Base-by-base conservation (phyloP, 2,888 invertebrate species). In the Drosophila kuntzei region DNA sequence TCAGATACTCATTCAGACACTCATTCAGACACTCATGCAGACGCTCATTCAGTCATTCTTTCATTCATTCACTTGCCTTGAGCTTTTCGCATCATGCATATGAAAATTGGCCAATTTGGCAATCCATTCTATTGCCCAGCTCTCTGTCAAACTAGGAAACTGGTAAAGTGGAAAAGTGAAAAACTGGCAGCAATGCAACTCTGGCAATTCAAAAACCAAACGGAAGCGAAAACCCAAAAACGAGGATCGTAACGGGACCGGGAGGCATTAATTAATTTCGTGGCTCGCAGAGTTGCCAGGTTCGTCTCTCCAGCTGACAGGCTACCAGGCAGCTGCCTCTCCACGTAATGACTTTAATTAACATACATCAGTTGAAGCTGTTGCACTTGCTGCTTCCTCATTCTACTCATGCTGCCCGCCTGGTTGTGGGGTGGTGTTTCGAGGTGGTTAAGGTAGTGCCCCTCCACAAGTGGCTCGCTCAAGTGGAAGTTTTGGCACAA, bases 281-380 rank as follows among this genome's bases (percentile, higher is more conserved):
- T 61, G 61, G 55, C 53, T 51, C 41, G 32, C 59, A 41, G 34
- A 39, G 20, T 59, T 29, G 37, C 46, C 20, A 20, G 43, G 27
- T 16, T 20, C 39, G 12, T 18, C 49, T 46, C 22, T 39, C 0
- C 37, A 16, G 49, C 44, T 16, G 25, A n/a, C 27, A 34, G 43
- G 43, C 44, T 14, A 37, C 14, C 22, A 29, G 37, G 39, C 47
- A 46, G 63, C 43, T 59, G 59, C 70, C 76, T 61, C 76, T 85
- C 47, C 58, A 61, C 61, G 55, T 81, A 85, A 85, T 81, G 76
- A 76, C 80, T 82, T 81, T 82, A 85, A 81, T 81, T 85, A 85
- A 82, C 82, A 82, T 82, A 53, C 72, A 78, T 57, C 60, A 46
- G 43, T 59, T 54, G 59, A 16, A 62, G 63, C 37, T 70, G 41